These are phyloP conservation scores for Chelonoidis abingdonii DNA, from an alignment of 2,113 vertebrate species.

Conservation along the genomic window DNA sequence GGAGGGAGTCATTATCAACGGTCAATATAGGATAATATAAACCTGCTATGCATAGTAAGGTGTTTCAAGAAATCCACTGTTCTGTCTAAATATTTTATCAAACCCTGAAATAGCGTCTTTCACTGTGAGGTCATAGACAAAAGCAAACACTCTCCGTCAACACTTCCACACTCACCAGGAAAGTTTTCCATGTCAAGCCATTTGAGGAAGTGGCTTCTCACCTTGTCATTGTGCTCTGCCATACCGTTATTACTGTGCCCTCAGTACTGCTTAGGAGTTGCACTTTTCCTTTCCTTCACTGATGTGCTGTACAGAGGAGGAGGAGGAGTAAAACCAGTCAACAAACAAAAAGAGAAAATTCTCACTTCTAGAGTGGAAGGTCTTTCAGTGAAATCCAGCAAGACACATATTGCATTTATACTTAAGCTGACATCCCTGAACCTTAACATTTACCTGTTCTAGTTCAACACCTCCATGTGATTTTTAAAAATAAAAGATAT, in stretches of 20 bases:
- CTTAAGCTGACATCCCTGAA: conserved; percentile 31
- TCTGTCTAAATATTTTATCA: neutral
- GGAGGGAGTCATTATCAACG: conserved; percentile 1
- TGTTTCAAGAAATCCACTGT: neutral
- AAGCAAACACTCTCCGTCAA: neutral
- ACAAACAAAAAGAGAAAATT: neutral
- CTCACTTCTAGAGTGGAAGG: neutral
- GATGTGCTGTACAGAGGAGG: neutral
- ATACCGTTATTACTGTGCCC: neutral
- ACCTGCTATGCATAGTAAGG: neutral
- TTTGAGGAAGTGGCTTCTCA: neutral
- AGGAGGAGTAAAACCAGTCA: neutral
- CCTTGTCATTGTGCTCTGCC: conserved; percentile 10
- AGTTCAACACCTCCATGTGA: conserved; percentile 31
- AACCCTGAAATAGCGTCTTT: neutral
- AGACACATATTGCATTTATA: conserved; percentile 11
- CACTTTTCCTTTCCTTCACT: neutral
- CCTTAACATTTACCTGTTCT: conserved; percentile 63
- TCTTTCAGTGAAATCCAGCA: conserved; percentile 4
- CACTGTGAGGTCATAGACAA: neutral
- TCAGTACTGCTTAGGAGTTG: neutral
- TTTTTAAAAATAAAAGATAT: conserved; percentile 42
- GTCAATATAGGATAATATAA: neutral
- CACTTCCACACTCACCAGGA: conserved; percentile 25
- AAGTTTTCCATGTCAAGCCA: conserved; percentile 3